These are phyloP conservation scores for Kuschelorhynchus macadamiae DNA, from an alignment of 2,888 invertebrate species.

Conservation along the genomic window DNA sequence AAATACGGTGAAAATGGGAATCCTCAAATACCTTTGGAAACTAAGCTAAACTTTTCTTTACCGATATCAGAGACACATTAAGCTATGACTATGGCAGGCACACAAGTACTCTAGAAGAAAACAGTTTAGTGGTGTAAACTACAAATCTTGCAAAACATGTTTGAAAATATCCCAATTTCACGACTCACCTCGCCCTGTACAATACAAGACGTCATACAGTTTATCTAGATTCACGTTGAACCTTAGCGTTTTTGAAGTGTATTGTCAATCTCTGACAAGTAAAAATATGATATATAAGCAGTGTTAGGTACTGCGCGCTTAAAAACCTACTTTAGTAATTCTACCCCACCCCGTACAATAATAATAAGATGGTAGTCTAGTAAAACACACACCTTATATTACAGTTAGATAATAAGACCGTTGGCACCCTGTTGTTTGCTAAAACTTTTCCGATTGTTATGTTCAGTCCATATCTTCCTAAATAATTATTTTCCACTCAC, in stretches of 20 bases:
- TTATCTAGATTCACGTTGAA: slow-evolving; percentile 20
- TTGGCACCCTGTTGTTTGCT: too few species aligned
- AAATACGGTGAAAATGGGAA: slow-evolving; percentile 8
- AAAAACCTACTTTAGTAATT: slow-evolving; percentile 30
- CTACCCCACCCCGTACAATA: slow-evolving; percentile 18
- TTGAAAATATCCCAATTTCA: slow-evolving; percentile 20
- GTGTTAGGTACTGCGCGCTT: slow-evolving; percentile 32
- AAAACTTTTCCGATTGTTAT: slow-evolving; percentile 5
- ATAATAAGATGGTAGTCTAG: background rate
- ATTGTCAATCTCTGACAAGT: slow-evolving; percentile 42
- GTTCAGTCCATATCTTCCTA: background rate
- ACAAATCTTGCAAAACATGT: slow-evolving; percentile 6
- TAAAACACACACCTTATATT: slow-evolving; percentile 1
- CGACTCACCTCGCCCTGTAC: slow-evolving; percentile 20
- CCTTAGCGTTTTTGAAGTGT: slow-evolving; percentile 23
- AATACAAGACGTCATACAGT: slow-evolving; percentile 13
- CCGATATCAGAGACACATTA: background rate
- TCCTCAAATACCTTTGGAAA: slow-evolving; percentile 10
- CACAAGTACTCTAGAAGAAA: background rate
- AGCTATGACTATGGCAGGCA: background rate
- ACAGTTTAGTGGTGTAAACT: background rate
- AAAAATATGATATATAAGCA: slow-evolving; percentile 38
- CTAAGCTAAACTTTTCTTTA: background rate
- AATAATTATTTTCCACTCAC: too few species aligned
- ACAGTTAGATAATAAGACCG: background rate